phyloP scores from a whole-genome alignment of 2,888 invertebrate species.

The Patella caerulea region DNA sequence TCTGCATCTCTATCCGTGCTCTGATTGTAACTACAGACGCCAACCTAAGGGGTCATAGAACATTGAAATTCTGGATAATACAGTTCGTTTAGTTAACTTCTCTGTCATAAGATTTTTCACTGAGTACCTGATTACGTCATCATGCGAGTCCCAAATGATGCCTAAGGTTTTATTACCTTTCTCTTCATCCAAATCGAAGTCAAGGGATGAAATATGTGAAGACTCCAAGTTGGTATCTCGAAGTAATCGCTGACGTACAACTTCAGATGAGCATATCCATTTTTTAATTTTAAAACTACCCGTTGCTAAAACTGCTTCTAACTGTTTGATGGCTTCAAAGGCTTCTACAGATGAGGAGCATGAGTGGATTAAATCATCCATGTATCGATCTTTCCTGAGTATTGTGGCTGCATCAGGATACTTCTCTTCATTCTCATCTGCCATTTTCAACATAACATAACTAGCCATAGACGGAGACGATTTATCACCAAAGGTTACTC shows the following conservation, averaged over 20 bases:
- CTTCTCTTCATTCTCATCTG: too few species aligned
- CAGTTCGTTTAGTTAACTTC: constrained; percentile 16
- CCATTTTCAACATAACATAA: constrained; percentile 10
- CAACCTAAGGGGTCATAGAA: constrained; percentile 22
- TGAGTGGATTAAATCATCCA: constrained; percentile 24
- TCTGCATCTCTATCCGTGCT: constrained; percentile 24
- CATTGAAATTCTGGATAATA: constrained; percentile 20
- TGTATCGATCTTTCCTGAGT: constrained; percentile 23
- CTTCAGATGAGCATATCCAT: too few species aligned
- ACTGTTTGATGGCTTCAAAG: constrained; percentile 5
- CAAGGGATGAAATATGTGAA: not conserved
- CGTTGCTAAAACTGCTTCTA: constrained; percentile 13
- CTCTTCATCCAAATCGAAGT: not conserved
- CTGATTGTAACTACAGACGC: constrained; percentile 21
- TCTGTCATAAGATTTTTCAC: constrained; percentile 14
- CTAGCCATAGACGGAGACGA: constrained; percentile 25
- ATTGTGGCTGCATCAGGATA: constrained; percentile 15
- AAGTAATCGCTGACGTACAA: not conserved
- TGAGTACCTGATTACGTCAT: not conserved
- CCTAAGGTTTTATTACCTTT: not conserved
- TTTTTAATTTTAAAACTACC: constrained; percentile 14
- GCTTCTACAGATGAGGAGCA: constrained; percentile 14
- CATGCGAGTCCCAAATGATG: not conserved
- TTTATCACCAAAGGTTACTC: constrained; percentile 24
- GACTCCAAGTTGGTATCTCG: too few species aligned